Evolutionary conservation across 2,888 invertebrate species (phyloP).

Genomic region (Ophraella communa): DNA sequence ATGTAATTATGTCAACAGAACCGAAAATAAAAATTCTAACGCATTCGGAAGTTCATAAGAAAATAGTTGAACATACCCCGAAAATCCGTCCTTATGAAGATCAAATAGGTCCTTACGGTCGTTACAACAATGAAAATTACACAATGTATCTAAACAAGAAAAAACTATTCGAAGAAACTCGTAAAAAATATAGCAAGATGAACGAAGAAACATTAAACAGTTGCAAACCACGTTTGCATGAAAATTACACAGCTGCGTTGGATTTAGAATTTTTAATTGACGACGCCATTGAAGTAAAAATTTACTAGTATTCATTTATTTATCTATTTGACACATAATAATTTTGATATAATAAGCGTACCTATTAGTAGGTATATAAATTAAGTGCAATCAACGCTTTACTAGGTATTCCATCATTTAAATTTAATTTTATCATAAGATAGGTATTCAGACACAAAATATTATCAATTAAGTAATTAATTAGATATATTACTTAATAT

Average conservation of each 20-base stretch:
- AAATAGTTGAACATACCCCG: constrained; percentile 42
- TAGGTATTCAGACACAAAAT: no score
- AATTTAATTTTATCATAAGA: no score
- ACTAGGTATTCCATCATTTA: no score
- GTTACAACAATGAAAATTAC: constrained; percentile 49
- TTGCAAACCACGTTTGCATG: constrained; percentile 42
- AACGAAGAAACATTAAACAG: constrained; percentile 45
- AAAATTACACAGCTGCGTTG: constrained; percentile 41
- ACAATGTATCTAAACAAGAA: constrained; percentile 46
- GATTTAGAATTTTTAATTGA: constrained; percentile 42
- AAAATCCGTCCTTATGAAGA: constrained; percentile 40
- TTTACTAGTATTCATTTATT: background rate
- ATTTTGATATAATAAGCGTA: no score
- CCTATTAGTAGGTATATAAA: no score
- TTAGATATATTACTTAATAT: no score
- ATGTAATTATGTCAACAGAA: constrained; percentile 9
- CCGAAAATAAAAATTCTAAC: constrained; percentile 24
- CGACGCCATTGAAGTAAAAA: constrained; percentile 21
- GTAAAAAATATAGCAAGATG: constrained; percentile 43
- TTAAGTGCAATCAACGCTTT: no score
- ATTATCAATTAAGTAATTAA: no score
- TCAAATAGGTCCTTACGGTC: constrained; percentile 43
- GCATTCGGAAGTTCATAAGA: constrained; percentile 46
- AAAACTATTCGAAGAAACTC: constrained; percentile 43
- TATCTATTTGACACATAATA: background rate